A percentile compares a stretch with the other conserved stretches of the same genome.
Conservation (phyloP, 2,113 vertebrate genomes). For the Entelurus aequoreus region DNA sequence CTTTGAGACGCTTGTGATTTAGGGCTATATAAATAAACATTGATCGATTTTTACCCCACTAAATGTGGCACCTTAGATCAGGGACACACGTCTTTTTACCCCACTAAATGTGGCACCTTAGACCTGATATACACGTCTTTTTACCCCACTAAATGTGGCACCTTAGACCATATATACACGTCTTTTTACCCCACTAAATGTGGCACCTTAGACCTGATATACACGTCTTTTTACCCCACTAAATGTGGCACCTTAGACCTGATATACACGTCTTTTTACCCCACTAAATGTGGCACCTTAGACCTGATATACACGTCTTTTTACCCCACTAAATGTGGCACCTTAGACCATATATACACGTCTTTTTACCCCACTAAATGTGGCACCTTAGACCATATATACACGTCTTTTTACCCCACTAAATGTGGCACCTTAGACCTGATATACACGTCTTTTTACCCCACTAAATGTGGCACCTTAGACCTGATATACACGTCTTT, state of each 20-base stretch:
- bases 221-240: conserved; percentile 47
- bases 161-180: conserved; percentile 45
- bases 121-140: conserved; percentile 45
- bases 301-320: conserved; percentile 44
- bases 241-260: neutral
- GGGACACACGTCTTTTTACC: conserved; percentile 43
- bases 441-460: conserved; percentile 44
- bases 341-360: conserved; percentile 43
- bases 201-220: neutral
- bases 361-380: conserved; percentile 1
- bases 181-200: conserved; percentile 1
- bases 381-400: neutral
- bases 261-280: conserved; percentile 44
- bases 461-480: neutral
- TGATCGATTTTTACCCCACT: neutral
- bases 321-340: neutral
- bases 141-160: neutral
- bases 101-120: neutral
- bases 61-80: neutral
- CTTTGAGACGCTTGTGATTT: no score
- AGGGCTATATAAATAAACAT: no score
- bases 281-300: neutral
- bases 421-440: neutral
- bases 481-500: conserved; percentile 45
- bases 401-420: conserved; percentile 48